Percentiles rank a stretch among this genome's conserved stretches.
Evolutionary conservation across 2,797 vertebrate species (phyloP).

Genomic region (Channallabes apus): DNA sequence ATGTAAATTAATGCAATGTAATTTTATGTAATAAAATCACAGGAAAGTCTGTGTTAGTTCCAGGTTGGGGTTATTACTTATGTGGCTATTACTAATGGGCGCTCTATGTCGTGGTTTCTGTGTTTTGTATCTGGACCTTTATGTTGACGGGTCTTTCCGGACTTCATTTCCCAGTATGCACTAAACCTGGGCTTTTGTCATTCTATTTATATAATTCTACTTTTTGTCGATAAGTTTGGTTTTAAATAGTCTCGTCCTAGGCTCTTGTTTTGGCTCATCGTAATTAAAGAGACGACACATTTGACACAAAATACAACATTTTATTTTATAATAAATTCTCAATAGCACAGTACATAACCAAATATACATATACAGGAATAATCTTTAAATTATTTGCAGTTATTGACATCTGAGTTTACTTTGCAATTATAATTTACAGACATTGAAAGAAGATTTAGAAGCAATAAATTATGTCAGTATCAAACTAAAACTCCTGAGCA

Average conservation of each 20-base stretch:
- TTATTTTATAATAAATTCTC: constrained; percentile 83
- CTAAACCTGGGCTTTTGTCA: no score
- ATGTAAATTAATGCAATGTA: not conserved
- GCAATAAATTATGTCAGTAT: constrained; percentile 95
- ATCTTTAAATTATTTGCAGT: constrained; percentile 73
- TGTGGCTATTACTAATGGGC: no score
- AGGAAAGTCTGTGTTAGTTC: not conserved
- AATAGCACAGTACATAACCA: constrained; percentile 90
- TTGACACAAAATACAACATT: constrained; percentile 98
- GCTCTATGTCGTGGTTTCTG: no score
- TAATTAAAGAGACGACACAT: constrained; percentile 23
- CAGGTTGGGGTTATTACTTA: not conserved
- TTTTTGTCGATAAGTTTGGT: no score
- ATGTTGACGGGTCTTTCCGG: no score
- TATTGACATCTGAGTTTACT: constrained; percentile 63
- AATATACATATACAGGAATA: constrained; percentile 92
- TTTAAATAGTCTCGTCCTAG: no score
- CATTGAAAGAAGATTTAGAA: constrained; percentile 80
- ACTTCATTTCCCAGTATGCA: no score
- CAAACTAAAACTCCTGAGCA: constrained; percentile 53
- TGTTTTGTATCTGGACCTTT: no score
- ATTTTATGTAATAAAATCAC: not conserved
- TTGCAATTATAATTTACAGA: constrained; percentile 84
- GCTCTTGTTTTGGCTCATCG: not conserved
- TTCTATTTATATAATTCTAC: no score